Base-by-base conservation (phyloP, 1,140 invertebrate genomes). In the Anastrepha ludens region DNA sequence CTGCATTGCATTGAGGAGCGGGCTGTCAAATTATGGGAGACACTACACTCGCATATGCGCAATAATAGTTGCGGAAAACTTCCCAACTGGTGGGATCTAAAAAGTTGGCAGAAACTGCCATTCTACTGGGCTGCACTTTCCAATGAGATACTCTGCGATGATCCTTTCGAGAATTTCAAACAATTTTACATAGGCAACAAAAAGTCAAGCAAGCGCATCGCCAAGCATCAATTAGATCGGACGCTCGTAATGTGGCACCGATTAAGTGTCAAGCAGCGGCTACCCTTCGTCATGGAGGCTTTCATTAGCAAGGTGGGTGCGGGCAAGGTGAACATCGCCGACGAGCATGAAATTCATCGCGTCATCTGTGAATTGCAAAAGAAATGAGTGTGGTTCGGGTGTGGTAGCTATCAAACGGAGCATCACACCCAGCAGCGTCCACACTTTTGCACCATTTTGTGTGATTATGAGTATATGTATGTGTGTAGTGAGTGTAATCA, bases 241-340 rank as follows among this genome's bases (percentile, higher is more conserved):
- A 55, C 44, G 47, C 59, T 55, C 17, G 47, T 62, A 3, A 17
- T 87, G 5, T 87, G 86, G 86, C 44, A 87, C 47, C n/a, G 44
- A 3, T 41, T 87, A 15, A 47, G 44, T 8, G 17, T 17, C 60
- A 64, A 67, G 17, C n/a, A 67, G 60, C 89, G 90, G 1, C 2
- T 90, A 74, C 90, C 91, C 11, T 92, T 90, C 59, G 89, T 89
- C 1, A 17, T 92, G 86, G 89, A 90, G 81, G 87, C 91, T 0
- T 29, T 92, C 65, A 88, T 92, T 78, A 64, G 58, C 13, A 87
- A 67, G 47, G 47, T 87, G 0, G 59, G 58, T 55, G 62, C 86
- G 6, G 59, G 86, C 11, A 67, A 87, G 29, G 86, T 87, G 5
- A 67, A 87, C 60, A 87, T 87, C 39, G 20, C n/a, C 7, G 86